These are phyloP conservation scores for Graphium colonna DNA, from an alignment of 2,888 invertebrate species.

Conservation along the genomic window DNA sequence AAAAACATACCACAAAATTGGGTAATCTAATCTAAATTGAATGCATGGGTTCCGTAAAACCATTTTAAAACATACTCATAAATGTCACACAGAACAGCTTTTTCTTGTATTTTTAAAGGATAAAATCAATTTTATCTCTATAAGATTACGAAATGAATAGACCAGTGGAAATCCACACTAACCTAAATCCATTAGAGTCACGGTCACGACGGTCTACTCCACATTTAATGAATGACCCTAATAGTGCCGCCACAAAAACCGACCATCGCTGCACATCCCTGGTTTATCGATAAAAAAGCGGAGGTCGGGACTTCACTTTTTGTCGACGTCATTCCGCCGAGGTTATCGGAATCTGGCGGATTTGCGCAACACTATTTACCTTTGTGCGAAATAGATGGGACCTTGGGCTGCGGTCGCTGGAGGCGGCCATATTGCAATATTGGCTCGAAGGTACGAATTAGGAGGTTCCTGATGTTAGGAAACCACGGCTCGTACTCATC, in stretches of 20 bases:
- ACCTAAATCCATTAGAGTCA: constrained; percentile 11
- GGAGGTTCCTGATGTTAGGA: too few relatives aligned
- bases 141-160: background rate
- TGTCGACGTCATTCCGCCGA: constrained; percentile 35
- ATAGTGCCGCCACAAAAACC: constrained; percentile 14
- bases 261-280: constrained; percentile 54
- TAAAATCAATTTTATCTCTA: too few relatives aligned
- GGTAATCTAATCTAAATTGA: too few relatives aligned
- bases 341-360: constrained; percentile 32
- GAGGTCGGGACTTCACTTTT: constrained; percentile 52
- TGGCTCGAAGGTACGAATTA: too few relatives aligned
- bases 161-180: background rate
- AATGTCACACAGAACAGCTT: too few relatives aligned
- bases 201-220: constrained; percentile 24
- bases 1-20: too few relatives aligned
- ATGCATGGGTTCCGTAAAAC: too few relatives aligned
- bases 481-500: too few relatives aligned
- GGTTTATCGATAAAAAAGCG: constrained; percentile 37
- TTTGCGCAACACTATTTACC: constrained; percentile 37
- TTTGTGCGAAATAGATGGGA: constrained; percentile 4
- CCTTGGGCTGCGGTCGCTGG: constrained; percentile 2
- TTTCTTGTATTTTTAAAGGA: too few relatives aligned
- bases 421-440: too few relatives aligned
- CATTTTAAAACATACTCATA: too few relatives aligned
- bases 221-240: constrained; percentile 24